Conservation (phyloP, 2,113 vertebrate species). For the Podocnemis expansa region DNA sequence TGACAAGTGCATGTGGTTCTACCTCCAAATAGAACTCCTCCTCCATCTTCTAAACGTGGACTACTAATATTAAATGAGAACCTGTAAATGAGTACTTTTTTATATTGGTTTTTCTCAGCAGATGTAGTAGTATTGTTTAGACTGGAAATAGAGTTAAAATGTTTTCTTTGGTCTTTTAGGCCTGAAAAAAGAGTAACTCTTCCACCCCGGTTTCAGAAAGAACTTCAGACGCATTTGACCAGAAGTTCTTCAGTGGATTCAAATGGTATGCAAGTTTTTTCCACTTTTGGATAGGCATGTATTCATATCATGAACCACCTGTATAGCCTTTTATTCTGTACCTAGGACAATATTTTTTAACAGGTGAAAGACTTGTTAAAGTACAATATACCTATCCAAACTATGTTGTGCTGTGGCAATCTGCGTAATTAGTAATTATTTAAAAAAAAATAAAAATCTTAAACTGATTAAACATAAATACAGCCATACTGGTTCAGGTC, state of each 20-base stretch:
- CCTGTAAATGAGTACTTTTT: background rate
- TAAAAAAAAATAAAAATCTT: background rate
- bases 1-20: background rate
- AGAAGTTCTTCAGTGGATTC: slow-evolving; percentile 49
- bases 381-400: background rate
- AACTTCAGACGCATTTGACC: slow-evolving; percentile 56
- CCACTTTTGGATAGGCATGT: background rate
- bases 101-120: background rate
- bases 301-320: background rate
- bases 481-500: background rate
- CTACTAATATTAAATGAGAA: background rate
- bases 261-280: slow-evolving; percentile 65
- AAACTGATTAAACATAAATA: background rate
- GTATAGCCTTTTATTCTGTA: background rate
- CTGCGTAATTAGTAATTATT: background rate
- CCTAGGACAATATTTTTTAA: background rate
- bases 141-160: background rate
- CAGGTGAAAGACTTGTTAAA: background rate
- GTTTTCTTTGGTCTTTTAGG: slow-evolving; percentile 47
- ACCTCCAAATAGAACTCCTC: background rate
- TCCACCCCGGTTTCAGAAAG: slow-evolving; percentile 57
- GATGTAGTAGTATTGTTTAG: background rate
- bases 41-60: background rate
- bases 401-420: background rate
- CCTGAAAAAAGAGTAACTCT: slow-evolving; percentile 65